Evolutionary conservation across 2,113 vertebrate genomes (phyloP).

Genomic region (Arizona elegans): DNA sequence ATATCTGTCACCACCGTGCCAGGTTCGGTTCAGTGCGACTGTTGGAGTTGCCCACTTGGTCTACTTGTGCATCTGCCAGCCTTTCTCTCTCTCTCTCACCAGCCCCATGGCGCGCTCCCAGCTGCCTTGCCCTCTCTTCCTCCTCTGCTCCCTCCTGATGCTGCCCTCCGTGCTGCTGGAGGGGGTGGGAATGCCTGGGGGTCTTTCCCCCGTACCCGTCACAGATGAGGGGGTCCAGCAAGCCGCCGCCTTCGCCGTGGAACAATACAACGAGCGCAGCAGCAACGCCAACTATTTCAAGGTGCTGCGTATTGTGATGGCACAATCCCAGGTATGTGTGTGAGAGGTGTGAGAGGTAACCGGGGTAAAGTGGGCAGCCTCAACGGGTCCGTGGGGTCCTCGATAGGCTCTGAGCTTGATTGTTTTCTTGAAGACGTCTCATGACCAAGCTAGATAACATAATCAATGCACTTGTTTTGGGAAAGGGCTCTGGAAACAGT

Average conservation of each 20-base stretch:
- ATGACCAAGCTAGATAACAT: neutral
- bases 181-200: neutral
- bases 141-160: neutral
- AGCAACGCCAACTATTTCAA: neutral
- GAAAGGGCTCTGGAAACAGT: neutral
- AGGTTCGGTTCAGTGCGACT: neutral
- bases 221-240: neutral
- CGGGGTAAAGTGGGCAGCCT: neutral
- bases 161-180: neutral
- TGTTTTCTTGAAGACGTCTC: neutral
- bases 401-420: neutral
- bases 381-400: neutral
- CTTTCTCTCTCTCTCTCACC: neutral
- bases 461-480: neutral
- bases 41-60: neutral
- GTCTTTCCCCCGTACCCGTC: rapidly evolving
- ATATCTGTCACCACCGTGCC: neutral
- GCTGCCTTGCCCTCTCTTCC: neutral
- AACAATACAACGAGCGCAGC: neutral
- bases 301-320: neutral
- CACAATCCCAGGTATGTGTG: neutral
- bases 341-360: neutral
- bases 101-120: neutral
- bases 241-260: neutral
- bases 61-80: neutral